phyloP scores from a whole-genome alignment of 2,888 invertebrate species.

The Amorpha juglandis region DNA sequence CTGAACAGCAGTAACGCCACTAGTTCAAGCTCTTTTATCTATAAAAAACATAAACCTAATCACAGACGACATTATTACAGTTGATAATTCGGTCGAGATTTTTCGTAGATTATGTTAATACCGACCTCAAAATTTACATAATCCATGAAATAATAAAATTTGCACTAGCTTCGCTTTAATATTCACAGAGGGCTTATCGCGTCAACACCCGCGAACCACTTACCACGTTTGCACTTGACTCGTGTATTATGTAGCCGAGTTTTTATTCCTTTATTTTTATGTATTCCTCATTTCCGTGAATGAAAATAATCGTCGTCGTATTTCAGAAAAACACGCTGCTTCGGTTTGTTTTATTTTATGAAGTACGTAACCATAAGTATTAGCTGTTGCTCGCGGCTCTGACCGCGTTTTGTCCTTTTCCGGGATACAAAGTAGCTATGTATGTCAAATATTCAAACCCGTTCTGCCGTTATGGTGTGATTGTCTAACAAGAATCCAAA shows the following conservation, averaged over 20 bases:
- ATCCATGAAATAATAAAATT: constrained; percentile 48
- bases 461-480: too few relatives aligned
- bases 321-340: background rate
- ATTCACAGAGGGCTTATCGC: constrained; percentile 42
- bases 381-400: too few relatives aligned
- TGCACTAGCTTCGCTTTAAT: constrained; percentile 45
- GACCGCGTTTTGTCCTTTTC: too few relatives aligned
- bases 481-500: too few relatives aligned
- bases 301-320: background rate
- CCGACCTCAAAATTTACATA: constrained; percentile 41
- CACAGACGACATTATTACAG: constrained; percentile 16
- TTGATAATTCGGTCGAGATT: constrained; percentile 33
- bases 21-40: too few relatives aligned
- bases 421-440: too few relatives aligned
- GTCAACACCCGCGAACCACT: constrained; percentile 37
- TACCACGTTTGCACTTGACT: constrained; percentile 11
- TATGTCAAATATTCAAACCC: too few relatives aligned
- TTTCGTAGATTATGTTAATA: constrained; percentile 44
- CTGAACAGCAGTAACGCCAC: too few relatives aligned
- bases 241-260: constrained; percentile 22
- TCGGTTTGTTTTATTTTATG: background rate
- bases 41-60: constrained; percentile 3
- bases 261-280: background rate
- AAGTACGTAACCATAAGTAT: too few relatives aligned
- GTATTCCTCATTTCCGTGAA: background rate